Conservation (phyloP, 2,888 invertebrate species). For the Sminthurides aquaticus region DNA sequence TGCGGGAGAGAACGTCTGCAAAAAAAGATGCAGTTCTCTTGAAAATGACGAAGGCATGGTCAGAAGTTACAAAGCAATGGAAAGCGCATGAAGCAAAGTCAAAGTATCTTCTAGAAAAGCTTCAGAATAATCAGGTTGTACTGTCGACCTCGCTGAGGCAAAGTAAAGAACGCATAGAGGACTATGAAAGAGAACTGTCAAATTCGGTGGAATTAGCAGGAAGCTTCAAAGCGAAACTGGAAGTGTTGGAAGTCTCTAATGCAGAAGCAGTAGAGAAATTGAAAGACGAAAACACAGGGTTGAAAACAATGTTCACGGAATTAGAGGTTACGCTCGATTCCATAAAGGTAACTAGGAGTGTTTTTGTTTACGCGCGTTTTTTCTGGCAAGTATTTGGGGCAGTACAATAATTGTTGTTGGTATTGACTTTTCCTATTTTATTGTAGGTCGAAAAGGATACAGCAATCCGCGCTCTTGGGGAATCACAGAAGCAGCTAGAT, state of each 20-base stretch:
- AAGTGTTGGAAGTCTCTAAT: constrained; percentile 9
- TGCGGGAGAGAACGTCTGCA: constrained; percentile 22
- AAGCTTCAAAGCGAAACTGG: constrained; percentile 30
- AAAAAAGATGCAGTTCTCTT: constrained; percentile 29
- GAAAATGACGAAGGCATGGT: constrained; percentile 35
- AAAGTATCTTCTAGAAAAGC: constrained; percentile 24
- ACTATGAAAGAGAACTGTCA: constrained; percentile 38
- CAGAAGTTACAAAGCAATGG: constrained; percentile 37
- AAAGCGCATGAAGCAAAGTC: constrained; percentile 33
- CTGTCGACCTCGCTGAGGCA: constrained; percentile 26
- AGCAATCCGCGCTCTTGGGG: constrained; percentile 31
- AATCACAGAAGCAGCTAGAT: constrained; percentile 34
- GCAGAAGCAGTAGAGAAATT: constrained; percentile 20
- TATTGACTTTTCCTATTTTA: too few relatives aligned
- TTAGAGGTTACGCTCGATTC: constrained; percentile 24
- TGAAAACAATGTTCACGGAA: constrained; percentile 20
- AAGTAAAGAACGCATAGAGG: constrained; percentile 28
- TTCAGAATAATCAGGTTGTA: constrained; percentile 33
- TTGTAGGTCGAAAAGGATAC: constrained; percentile 36
- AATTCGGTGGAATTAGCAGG: constrained; percentile 34
- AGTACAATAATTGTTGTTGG: too few relatives aligned
- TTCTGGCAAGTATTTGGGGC: too few relatives aligned
- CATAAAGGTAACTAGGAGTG: constrained; percentile 20
- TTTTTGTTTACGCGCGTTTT: too few relatives aligned
- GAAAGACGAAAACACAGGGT: constrained; percentile 14